Percentiles rank a stretch among this genome's conserved stretches.
phyloP scores from a whole-genome alignment of 2,888 invertebrate species.

The Cheilosia pagana region DNA sequence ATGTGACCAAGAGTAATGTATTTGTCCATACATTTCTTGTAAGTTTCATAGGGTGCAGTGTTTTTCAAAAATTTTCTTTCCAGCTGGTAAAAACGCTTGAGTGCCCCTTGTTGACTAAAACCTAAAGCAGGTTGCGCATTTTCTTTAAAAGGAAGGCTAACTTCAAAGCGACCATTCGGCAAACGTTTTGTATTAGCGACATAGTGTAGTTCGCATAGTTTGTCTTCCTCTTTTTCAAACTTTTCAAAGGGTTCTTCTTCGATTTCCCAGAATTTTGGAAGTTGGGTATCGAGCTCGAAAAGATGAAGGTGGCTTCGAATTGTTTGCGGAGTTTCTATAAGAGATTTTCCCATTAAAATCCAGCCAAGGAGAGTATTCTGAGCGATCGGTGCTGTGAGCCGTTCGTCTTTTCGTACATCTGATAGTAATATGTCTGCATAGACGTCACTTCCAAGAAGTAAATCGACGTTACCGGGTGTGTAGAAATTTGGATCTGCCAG shows the following conservation, averaged over 20 bases:
- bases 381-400: background rate
- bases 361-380: conserved; percentile 13
- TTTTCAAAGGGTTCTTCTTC: conserved; percentile 5
- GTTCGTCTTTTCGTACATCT: background rate
- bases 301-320: background rate
- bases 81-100: too few relatives aligned
- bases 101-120: too few relatives aligned
- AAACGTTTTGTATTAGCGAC: background rate
- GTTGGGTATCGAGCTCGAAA: background rate
- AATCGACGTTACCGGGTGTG: conserved; percentile 1
- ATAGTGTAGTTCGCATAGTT: background rate
- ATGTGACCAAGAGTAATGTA: too few relatives aligned
- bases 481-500: conserved; percentile 1
- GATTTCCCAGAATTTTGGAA: conserved; percentile 12
- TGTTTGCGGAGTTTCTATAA: background rate
- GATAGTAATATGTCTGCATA: background rate
- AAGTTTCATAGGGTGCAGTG: too few relatives aligned
- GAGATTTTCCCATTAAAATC: conserved; percentile 1
- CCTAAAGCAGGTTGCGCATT: too few relatives aligned
- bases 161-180: background rate
- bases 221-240: background rate
- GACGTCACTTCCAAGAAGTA: conserved; percentile 26
- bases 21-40: too few relatives aligned
- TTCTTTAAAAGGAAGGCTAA: conserved; percentile 6
- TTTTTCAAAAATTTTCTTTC: too few relatives aligned